Base-by-base conservation (phyloP, 2,888 invertebrate genomes). In the Macrophya alboannulata region DNA sequence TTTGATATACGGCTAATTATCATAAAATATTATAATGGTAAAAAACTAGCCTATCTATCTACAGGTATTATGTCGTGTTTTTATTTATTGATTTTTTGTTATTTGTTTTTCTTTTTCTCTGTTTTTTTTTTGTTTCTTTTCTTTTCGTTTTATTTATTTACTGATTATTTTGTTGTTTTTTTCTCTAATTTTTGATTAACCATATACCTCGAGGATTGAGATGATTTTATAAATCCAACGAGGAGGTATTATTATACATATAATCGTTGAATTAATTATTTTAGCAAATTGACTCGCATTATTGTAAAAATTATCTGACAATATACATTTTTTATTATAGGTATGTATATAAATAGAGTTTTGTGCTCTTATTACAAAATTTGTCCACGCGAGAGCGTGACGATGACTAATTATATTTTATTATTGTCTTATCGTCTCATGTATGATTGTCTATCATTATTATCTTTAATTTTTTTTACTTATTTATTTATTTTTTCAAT, bases 11-110 rank as follows among this genome's bases (percentile, higher is more conserved):
- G 17, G n/a, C 40, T 17, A 71, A 71, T 71, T 88, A 25, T 62
- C 21, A 59, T 62, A 62, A 62, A 62, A 62, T 62, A 62, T 62
- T 62, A 62, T 62, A 62, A 90, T 90, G 90, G 91, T 93, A 93
- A 87, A 93, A 92, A 93, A 93, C 90, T 92, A 92, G 88, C 89
- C 92, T 93, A 93, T 88, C 90, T 93, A 93, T 93, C 89, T 93
- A 93, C 92, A 93, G 88, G 88, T 88, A 31, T 68, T n/a, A 55
- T n/a, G 55, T 55, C n/a, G 8, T 31, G 8, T 6, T 59, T 59
- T 17, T 59, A 10, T 21, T 68, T 25, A 15, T 68, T 31, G 5
- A n/a, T 65, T 25, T 65, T 15, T 65, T 10, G 12, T 25, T 65
- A 10, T 65, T 65, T 1, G 21, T 65, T 65, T 31, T 9, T 31